Conservation (phyloP, 2,888 invertebrate species). For the Tachystola acroxantha region DNA sequence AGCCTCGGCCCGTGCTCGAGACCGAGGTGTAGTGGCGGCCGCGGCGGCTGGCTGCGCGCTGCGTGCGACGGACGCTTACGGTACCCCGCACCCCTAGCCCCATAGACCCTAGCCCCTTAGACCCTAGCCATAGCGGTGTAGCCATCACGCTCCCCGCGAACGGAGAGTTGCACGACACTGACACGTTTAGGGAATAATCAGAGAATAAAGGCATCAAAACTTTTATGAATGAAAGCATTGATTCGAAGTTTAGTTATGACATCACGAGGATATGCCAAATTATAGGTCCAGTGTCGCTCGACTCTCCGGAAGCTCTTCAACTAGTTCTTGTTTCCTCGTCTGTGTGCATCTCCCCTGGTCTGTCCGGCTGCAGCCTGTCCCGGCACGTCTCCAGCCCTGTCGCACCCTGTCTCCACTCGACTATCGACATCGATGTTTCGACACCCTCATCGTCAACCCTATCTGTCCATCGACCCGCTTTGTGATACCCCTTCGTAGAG, state of each 20-base stretch:
- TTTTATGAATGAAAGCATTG: too few relatives aligned
- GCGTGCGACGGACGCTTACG: slow-evolving; percentile 73
- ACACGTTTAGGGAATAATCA: too few relatives aligned
- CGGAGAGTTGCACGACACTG: background rate
- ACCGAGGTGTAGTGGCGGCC: slow-evolving; percentile 77
- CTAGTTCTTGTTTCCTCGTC: slow-evolving; percentile 53
- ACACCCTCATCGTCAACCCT: slow-evolving; percentile 20
- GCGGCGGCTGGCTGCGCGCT: slow-evolving; percentile 70
- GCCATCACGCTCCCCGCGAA: slow-evolving; percentile 6
- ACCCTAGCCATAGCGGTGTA: slow-evolving; percentile 14
- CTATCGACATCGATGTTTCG: slow-evolving; percentile 18
- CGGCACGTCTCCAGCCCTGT: slow-evolving; percentile 23
- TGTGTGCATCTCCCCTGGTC: slow-evolving; percentile 55
- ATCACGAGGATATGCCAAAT: too few relatives aligned
- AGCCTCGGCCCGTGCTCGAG: slow-evolving; percentile 73
- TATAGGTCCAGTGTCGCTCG: background rate
- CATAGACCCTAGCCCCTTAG: slow-evolving; percentile 6
- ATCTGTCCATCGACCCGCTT: slow-evolving; percentile 33
- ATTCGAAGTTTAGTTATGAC: too few relatives aligned
- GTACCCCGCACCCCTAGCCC: slow-evolving; percentile 39
- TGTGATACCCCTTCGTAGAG: slow-evolving; percentile 33
- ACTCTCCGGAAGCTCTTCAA: background rate
- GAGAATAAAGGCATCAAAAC: too few relatives aligned
- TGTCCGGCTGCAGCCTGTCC: slow-evolving; percentile 38
- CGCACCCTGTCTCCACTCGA: slow-evolving; percentile 28